Evolutionary conservation across 2,113 vertebrate genomes (phyloP), one percentile per base, ranked within the genome.

Genomic region (Notothenia rossii): DNA sequence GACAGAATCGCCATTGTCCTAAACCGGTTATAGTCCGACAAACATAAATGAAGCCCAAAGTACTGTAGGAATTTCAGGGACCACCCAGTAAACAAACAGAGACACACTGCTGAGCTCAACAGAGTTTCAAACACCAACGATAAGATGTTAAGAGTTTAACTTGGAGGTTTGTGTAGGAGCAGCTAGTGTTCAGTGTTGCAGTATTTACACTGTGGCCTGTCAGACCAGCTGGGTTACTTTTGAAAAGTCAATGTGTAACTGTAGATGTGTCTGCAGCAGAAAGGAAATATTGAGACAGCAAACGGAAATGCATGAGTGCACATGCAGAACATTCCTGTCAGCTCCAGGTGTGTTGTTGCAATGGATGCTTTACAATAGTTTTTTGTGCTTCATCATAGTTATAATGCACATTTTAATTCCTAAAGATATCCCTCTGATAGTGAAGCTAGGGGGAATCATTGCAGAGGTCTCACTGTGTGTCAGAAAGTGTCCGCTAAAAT

Each of bases 1-100:
- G 70, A 89, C 86, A 90, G 83, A 92, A 93, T 93, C 66, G 73
- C 90, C 87, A 93, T 93, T 93, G 92, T 92, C 81, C 89, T 36
- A 85, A 55, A 94, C 90, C 90, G 91, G 89, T 88, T 92, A 72
- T 63, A 79, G 87, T 88, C 81, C 18, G 73, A 88, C 91, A 92
- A 92, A 92, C 90, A 92, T 64, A 67, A 84, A 79, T 62, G 86
- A 29, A 83, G 89, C 73, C 70, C 43, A 48, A 79, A 67, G 86
- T 85, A 53, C 81, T 79, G 85, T 33, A 80, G 88, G 90, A 92
- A 92, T 91, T 90, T 53, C 58, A 66, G 81, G 90, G 90, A 91
- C 89, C 90, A 88, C 90, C 92, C 85, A 79, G 75, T 89, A 88
- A 88, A 91, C 88, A 92, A 94, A 91, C 86, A 87, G 60, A 14